Conservation (phyloP, 2,797 vertebrate species). For the Pristis pectinata region DNA sequence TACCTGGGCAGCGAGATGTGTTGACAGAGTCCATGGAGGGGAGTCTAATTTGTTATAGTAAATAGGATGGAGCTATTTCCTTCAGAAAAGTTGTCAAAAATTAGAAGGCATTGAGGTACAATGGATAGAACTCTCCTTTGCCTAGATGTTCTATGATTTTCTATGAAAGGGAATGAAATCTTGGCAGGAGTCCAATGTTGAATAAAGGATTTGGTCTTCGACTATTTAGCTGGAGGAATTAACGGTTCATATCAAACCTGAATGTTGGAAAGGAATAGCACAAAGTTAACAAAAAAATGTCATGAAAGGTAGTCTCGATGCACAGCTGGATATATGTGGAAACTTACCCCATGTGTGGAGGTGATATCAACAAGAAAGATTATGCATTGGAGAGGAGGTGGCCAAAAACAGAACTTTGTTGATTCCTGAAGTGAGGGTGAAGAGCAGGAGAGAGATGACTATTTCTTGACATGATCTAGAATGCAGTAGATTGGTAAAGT, state of each 20-base stretch:
- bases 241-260: not conserved
- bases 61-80: too few relatives aligned
- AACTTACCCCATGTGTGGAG: not conserved
- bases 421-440: not conserved
- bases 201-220: not conserved
- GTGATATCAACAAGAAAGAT: not conserved
- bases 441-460: not conserved
- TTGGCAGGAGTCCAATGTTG: not conserved
- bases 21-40: too few relatives aligned
- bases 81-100: too few relatives aligned
- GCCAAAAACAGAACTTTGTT: not conserved
- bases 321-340: not conserved
- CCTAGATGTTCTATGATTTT: too few relatives aligned
- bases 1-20: too few relatives aligned
- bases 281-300: not conserved
- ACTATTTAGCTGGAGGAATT: not conserved
- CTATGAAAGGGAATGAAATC: too few relatives aligned
- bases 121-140: too few relatives aligned
- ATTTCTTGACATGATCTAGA: not conserved
- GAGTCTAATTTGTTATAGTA: too few relatives aligned
- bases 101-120: too few relatives aligned
- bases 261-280: not conserved
- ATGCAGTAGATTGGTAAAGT: not conserved
- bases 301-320: not conserved
- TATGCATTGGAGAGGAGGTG: not conserved